Evolutionary conservation across 2,113 vertebrate genomes (phyloP), one percentile per base, ranked within the genome.

Genomic region (Chionis minor): DNA sequence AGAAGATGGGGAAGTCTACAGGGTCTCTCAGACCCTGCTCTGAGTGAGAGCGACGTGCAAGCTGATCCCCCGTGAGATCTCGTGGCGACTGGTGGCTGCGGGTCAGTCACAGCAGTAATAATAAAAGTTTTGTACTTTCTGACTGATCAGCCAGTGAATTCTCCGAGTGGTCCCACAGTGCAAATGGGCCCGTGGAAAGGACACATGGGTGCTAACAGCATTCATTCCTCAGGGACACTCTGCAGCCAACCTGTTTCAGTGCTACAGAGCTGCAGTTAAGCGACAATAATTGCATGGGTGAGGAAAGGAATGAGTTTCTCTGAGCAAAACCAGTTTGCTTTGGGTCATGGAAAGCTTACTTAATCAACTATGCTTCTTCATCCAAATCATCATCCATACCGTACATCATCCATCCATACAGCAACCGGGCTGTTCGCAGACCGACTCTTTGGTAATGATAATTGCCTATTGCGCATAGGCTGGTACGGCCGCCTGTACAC

Each of bases 1-100:
- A 20, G 69, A 26, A 35, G 55, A 55, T 7, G 55, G 42, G 35
- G 42, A 84, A 4, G 4, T 33, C 35, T 0, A 0, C 4, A 12
- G 23, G 33, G 44, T 81, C 28, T 49, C 26, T 84, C 22, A 30
- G 20, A 12, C n/a, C 33, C 40, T 63, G 67, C 52, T 67, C 42
- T 17, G 59, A 14, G 10, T 6, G 62, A 55, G 20, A 42, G 32
- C 6, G 19, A 30, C 8, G 45, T 40, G 35, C 49, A 28, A 27
- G 21, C 3, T 6, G 45, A 72, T 56, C 19, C 14, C 42, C 0
- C 0, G 10, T 4, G 9, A 77, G n/a, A 61, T 24, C 51, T 35
- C 9, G 33, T 27, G 42, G 24, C 1, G 14, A 38, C 38, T 13
- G 21, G 52, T 94, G 14, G 12, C 56, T 40, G 23, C 4, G 3